A percentile compares a stretch with the other conserved stretches of the same genome.
These are phyloP conservation scores for Pogonomyrmex barbatus DNA, from an alignment of 1,140 invertebrate species.

Conservation along the genomic window DNA sequence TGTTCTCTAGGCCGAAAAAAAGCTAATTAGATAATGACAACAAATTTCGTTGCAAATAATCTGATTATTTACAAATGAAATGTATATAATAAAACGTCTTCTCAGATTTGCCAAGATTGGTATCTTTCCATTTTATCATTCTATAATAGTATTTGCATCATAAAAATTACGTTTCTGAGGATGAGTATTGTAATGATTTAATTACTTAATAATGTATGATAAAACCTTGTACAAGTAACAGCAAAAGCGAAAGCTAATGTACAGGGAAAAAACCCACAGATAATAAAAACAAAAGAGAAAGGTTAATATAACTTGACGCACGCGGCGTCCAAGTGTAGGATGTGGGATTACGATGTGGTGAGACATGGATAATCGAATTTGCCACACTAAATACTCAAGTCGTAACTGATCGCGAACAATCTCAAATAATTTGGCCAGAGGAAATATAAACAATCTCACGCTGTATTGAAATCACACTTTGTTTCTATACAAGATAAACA, in stretches of 20 bases:
- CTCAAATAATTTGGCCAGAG: not conserved
- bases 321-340: not conserved
- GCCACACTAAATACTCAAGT: not conserved
- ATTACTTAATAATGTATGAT: not conserved
- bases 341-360: not conserved
- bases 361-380: not conserved
- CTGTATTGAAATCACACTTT: not conserved
- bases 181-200: not conserved
- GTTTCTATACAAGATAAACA: constrained; percentile 5
- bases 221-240: not conserved
- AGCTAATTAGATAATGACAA: no score
- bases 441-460: constrained; percentile 14
- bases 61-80: no score
- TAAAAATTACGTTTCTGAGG: not conserved
- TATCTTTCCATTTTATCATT: not conserved
- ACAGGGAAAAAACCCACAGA: not conserved
- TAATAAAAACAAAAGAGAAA: not conserved
- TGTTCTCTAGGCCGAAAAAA: no score
- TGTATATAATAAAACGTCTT: not conserved
- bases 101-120: not conserved
- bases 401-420: not conserved
- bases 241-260: not conserved
- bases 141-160: not conserved
- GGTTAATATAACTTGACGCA: not conserved
- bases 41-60: no score